Conservation (phyloP, 2,113 vertebrate species). For the Oophaga pumilio region DNA sequence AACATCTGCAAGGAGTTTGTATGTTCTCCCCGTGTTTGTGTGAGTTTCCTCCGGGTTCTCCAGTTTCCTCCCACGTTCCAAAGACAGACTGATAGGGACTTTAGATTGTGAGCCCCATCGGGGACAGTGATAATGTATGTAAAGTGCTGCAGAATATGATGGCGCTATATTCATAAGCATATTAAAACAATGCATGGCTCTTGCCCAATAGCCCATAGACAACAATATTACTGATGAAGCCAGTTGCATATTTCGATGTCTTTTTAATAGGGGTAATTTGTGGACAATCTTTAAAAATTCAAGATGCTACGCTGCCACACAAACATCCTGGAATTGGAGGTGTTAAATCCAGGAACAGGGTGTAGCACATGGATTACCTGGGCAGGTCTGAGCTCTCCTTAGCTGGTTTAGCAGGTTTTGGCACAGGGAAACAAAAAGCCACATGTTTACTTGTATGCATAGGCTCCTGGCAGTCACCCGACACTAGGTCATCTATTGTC, state of each 20-base stretch:
- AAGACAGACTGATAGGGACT: too few relatives aligned
- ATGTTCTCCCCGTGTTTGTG: too few relatives aligned
- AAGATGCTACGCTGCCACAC: not conserved
- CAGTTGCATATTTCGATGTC: not conserved
- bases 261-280: not conserved
- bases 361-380: constrained; percentile 40
- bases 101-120: too few relatives aligned
- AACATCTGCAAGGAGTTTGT: too few relatives aligned
- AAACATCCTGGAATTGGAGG: not conserved
- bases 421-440: constrained; percentile 9
- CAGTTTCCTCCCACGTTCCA: too few relatives aligned
- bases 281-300: not conserved
- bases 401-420: constrained; percentile 45
- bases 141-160: too few relatives aligned
- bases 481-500: not conserved
- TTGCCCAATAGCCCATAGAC: not conserved
- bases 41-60: too few relatives aligned
- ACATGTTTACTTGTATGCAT: not conserved
- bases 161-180: not conserved
- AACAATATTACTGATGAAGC: not conserved
- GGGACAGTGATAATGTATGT: too few relatives aligned
- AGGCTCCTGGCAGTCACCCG: not conserved
- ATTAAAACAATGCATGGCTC: too few relatives aligned
- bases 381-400: not conserved
- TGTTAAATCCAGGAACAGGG: constrained; percentile 34